These are phyloP conservation scores for Florisuga fusca DNA, from an alignment of 2,797 vertebrate genomes.

Conservation along the genomic window DNA sequence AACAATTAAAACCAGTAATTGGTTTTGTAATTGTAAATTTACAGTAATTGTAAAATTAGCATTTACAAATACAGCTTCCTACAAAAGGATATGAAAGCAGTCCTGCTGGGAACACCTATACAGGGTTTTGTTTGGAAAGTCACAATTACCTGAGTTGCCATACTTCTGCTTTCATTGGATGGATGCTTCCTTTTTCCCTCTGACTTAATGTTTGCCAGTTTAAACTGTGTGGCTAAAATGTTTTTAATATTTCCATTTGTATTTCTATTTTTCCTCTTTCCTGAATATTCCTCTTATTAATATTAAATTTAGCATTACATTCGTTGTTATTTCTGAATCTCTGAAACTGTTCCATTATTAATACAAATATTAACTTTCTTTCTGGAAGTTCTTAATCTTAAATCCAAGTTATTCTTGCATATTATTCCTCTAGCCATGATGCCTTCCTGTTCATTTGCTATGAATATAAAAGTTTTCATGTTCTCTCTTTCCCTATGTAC, in stretches of 20 bases:
- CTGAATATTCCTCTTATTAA: neutral
- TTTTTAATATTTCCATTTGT: neutral
- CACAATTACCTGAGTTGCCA: neutral
- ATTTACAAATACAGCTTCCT: neutral
- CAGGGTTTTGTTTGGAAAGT: neutral
- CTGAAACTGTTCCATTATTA: slow-evolving; percentile 30
- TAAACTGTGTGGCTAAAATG: neutral
- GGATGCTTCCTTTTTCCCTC: neutral
- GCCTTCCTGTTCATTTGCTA: neutral
- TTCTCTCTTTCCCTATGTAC: neutral
- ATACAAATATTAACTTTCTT: neutral
- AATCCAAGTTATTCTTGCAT: neutral
- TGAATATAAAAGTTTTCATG: neutral
- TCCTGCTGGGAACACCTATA: neutral
- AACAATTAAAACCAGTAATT: neutral
- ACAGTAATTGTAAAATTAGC: neutral
- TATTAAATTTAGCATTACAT: neutral
- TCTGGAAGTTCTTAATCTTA: neutral
- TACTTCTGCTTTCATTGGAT: neutral
- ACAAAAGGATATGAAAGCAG: neutral
- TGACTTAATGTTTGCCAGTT: neutral
- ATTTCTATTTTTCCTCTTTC: neutral
- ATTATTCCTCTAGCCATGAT: neutral
- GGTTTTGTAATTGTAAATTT: too few relatives aligned
- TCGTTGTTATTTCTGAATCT: neutral